Conservation (phyloP, 2,888 invertebrate genomes). For the Drosophila eohydei region DNA sequence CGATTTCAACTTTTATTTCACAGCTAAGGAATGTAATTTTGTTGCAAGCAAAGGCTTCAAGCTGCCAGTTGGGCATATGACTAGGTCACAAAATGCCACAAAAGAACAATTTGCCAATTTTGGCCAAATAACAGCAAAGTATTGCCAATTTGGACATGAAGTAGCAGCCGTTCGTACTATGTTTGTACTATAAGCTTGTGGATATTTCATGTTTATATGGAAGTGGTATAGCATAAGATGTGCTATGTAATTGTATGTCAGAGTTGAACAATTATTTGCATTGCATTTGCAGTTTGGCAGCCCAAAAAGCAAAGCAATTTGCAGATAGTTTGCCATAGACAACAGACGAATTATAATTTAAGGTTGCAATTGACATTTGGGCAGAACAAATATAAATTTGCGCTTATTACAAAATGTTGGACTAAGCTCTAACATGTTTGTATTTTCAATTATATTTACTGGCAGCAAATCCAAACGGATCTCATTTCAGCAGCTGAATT, state of each 20-base stretch:
- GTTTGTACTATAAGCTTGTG: neutral
- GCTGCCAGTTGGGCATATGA: conserved; percentile 10
- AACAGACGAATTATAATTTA: conserved; percentile 19
- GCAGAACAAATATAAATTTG: conserved; percentile 13
- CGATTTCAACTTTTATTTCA: neutral
- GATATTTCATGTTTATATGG: neutral
- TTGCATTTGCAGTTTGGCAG: conserved; percentile 38
- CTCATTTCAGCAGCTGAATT: conserved; percentile 13
- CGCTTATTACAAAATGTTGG: neutral
- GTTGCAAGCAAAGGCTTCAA: conserved; percentile 1
- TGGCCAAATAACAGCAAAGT: conserved; percentile 32
- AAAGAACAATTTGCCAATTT: conserved; percentile 69
- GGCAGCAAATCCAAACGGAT: neutral
- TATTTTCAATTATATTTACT: neutral
- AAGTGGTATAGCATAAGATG: neutral
- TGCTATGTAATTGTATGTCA: conserved; percentile 61
- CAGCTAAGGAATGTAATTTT: neutral
- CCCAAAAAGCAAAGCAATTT: conserved; percentile 7
- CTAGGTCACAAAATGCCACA: conserved; percentile 24
- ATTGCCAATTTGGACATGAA: neutral
- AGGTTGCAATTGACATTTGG: conserved; percentile 38
- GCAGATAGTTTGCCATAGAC: conserved; percentile 6
- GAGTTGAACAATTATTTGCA: conserved; percentile 62
- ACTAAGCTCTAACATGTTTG: neutral
- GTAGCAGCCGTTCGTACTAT: neutral